phyloP scores from a whole-genome alignment of 1,140 invertebrate species.

The Archegozetes longisetosus region DNA sequence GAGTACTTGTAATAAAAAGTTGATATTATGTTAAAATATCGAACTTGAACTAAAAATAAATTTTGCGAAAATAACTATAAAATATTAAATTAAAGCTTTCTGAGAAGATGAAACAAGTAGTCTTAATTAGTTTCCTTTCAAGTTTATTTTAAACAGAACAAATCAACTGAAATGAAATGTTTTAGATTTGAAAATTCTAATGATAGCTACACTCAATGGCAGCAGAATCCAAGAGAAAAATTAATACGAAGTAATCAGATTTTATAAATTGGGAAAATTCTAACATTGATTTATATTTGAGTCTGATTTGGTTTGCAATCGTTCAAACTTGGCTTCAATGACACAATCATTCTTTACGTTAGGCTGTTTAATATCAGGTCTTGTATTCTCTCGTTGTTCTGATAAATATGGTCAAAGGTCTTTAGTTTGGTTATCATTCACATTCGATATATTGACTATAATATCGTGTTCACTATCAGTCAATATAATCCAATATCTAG shows the following conservation, averaged over 20 bases:
- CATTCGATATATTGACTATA: not conserved
- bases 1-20: not conserved
- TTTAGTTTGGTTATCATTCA: slow-evolving; percentile 17
- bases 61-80: no score
- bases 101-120: no score
- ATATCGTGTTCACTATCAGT: not conserved
- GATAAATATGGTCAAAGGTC: slow-evolving; percentile 42
- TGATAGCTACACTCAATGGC: not conserved
- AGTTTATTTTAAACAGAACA: no score
- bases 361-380: slow-evolving; percentile 58
- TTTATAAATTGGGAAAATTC: no score
- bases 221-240: not conserved
- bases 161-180: not conserved
- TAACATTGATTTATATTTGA: no score
- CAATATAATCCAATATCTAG: not conserved
- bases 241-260: not conserved
- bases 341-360: slow-evolving; percentile 64
- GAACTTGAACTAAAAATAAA: no score
- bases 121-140: no score
- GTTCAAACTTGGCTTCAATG: slow-evolving; percentile 44
- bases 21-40: no score
- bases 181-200: not conserved
- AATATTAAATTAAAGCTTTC: no score
- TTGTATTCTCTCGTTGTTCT: slow-evolving; percentile 59
- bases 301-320: slow-evolving; percentile 57